Evolutionary conservation across 1,140 invertebrate genomes (phyloP), one percentile per base, ranked within the genome.

Genomic region (Drosophila pseudoobscura): DNA sequence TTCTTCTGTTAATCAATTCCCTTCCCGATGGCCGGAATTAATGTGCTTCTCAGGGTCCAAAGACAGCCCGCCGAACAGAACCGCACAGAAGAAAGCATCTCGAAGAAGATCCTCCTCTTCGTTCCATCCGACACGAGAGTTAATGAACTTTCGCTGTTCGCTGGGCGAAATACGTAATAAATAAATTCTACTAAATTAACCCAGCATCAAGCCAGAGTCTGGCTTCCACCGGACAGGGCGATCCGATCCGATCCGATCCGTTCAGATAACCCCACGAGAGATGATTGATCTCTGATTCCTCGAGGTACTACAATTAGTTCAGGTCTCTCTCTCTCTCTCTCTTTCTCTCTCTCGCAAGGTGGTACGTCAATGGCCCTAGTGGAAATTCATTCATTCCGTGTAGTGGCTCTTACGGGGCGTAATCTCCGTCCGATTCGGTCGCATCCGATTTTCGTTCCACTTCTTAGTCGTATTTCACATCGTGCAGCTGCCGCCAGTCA

Each of bases 1-100:
- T n/a, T n/a, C n/a, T n/a, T n/a, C n/a, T 85, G 82, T 87, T 87
- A 78, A 87, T 85, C 80, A 85, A 80, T 80, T 85, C 57, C 13
- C 4, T 45, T 39, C 43, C 35, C 55, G 50, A 46, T 39, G 29
- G 77, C 35, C 26, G 17, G 46, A 52, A 71, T 43, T 54, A 51
- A 71, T 69, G 47, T 50, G 26, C 45, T 60, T 60, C 41, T 45
- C 35, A 39, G 35, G 35, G 35, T 39, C 35, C 35, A 39, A 39
- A 39, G 35, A 39, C 35, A 39, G 35, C 11, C 11, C 11, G 4
- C 35, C 4, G 35, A 39, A 39, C 35, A 4, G 11, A 39, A 5
- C 35, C 9, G 35, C 13, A 13, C 11, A 39, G 35, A 39, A 39
- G 35, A 39, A 39, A 39, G 35, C 35, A 13, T 39, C 35, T 11